Percentiles rank a stretch among this genome's conserved stretches.
Conservation (phyloP, 2,113 vertebrate species). For the Glaucomys volans region DNA sequence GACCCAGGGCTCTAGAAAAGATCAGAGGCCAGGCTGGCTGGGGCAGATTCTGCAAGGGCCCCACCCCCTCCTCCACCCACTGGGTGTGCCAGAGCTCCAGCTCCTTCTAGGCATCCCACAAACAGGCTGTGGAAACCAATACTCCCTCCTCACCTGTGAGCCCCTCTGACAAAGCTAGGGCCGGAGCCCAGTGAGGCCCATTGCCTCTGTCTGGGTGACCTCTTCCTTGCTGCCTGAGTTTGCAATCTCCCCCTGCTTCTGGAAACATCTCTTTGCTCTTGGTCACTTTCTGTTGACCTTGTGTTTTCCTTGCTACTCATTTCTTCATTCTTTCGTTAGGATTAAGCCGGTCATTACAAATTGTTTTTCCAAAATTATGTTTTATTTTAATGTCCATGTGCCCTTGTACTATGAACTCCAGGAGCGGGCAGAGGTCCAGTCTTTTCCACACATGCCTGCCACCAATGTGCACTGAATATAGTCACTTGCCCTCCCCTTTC, state of each 20-base stretch:
- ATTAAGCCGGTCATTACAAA: background rate
- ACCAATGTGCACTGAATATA: background rate
- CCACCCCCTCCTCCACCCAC: accelerated
- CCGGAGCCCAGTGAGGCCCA: background rate
- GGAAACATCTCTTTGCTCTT: conserved; percentile 9
- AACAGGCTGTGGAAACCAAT: background rate
- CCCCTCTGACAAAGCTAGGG: no score
- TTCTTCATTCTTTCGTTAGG: conserved; percentile 6
- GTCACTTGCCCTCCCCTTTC: background rate
- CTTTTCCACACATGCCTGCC: background rate
- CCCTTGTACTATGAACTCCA: background rate
- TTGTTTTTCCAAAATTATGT: background rate
- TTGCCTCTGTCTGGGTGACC: background rate
- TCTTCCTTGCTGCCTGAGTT: background rate
- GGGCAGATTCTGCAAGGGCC: background rate
- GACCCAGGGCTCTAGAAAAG: background rate
- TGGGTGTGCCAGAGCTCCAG: background rate
- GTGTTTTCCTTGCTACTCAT: background rate
- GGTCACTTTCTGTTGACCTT: background rate
- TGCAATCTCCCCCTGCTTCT: background rate
- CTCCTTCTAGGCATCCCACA: background rate
- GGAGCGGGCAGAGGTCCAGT: background rate
- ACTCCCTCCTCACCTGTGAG: background rate
- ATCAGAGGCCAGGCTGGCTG: background rate
- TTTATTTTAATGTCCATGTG: background rate